A percentile compares a stretch with the other conserved stretches of the same genome.
These are phyloP conservation scores for Chaetodon auriga DNA, from an alignment of 2,113 vertebrate genomes.

Conservation along the genomic window DNA sequence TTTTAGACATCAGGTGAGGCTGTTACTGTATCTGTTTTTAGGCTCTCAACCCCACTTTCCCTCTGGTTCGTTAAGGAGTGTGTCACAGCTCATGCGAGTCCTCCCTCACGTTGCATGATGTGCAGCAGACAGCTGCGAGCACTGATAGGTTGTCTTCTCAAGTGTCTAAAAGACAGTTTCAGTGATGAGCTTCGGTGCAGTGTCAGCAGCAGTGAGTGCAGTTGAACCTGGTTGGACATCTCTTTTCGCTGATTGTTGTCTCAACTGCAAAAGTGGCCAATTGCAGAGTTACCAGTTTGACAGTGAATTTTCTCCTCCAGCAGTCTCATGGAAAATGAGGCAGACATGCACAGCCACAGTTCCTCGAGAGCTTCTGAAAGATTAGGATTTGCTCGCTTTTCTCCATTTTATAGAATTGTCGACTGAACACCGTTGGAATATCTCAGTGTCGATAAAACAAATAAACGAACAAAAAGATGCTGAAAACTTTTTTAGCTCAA, in stretches of 20 bases:
- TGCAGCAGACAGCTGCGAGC: conserved; percentile 25
- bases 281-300: conserved; percentile 9
- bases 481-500: not conserved
- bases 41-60: not conserved
- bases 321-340: conserved; percentile 29
- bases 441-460: not conserved
- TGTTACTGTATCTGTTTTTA: not conserved
- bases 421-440: not conserved
- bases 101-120: not conserved
- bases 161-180: conserved; percentile 5
- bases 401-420: not conserved
- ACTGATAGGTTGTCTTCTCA: not conserved
- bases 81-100: conserved; percentile 13
- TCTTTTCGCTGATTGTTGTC: conserved; percentile 32
- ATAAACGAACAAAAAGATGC: not conserved
- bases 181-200: conserved; percentile 11
- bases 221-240: conserved; percentile 19
- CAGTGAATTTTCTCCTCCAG: conserved; percentile 24
- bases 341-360: not conserved
- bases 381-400: not conserved
- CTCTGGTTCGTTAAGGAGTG: conserved; percentile 19
- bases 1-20: not conserved
- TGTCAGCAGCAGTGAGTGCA: conserved; percentile 26
- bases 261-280: conserved; percentile 24
- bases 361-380: not conserved